These are phyloP conservation scores for Drosophila oshimai DNA, from an alignment of 1,140 invertebrate species.

Conservation along the genomic window DNA sequence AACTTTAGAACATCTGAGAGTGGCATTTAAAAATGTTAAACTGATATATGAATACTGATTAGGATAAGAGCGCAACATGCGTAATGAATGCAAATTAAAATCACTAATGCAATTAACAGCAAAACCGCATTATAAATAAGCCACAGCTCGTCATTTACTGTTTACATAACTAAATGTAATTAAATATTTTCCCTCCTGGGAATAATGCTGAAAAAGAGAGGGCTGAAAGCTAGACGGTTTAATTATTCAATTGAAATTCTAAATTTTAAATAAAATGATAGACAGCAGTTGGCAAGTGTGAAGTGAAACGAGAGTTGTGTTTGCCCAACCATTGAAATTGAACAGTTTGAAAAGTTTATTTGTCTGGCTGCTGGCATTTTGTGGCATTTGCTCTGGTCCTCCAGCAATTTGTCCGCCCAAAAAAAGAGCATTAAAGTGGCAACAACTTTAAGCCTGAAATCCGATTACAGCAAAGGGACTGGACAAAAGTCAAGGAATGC, in stretches of 20 bases:
- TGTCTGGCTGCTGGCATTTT: conserved; percentile 33
- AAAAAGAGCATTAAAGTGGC: background rate
- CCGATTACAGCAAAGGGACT: background rate
- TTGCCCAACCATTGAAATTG: conserved; percentile 5
- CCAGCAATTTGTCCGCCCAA: background rate
- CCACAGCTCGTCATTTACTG: conserved; percentile 24
- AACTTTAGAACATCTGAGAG: no score
- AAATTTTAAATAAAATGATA: conserved; percentile 33
- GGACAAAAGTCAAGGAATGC: background rate
- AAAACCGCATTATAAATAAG: conserved; percentile 22
- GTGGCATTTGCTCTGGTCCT: conserved; percentile 24
- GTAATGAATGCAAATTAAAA: conserved; percentile 14
- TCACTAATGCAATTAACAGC: conserved; percentile 17
- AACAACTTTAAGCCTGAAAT: conserved; percentile 28
- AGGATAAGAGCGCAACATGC: background rate
- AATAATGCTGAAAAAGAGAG: conserved; percentile 2
- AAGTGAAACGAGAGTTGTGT: conserved; percentile 1
- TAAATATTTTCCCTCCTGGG: conserved; percentile 38
- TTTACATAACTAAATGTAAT: conserved; percentile 44
- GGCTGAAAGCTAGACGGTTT: conserved; percentile 24
- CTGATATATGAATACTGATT: background rate
- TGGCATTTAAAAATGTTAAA: background rate
- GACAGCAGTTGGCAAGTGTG: conserved; percentile 16
- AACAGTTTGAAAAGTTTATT: conserved; percentile 29
- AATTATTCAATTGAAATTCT: conserved; percentile 55